Evolutionary conservation across 2,113 vertebrate species (phyloP).

Genomic region (Oryzias curvinotus): DNA sequence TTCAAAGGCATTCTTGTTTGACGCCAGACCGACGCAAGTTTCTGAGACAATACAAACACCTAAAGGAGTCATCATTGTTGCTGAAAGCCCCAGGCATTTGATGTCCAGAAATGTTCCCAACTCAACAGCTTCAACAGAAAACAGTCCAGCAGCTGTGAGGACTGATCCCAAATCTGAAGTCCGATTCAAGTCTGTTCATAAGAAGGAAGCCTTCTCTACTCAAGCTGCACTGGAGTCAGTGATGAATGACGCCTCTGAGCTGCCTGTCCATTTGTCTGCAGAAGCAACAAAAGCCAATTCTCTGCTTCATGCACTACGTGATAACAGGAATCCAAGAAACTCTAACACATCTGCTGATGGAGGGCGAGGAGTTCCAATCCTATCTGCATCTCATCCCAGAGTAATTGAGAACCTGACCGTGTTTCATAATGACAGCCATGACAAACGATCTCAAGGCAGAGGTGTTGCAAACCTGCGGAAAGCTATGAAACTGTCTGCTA

Average conservation of each 20-base stretch:
- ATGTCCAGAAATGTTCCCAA: slow-evolving; percentile 28
- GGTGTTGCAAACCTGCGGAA: slow-evolving; percentile 27
- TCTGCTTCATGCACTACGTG: slow-evolving; percentile 48
- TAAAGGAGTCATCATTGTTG: slow-evolving; percentile 12
- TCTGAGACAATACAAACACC: slow-evolving; percentile 28
- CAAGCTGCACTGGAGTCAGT: slow-evolving; percentile 34
- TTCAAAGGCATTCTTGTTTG: slow-evolving; percentile 40
- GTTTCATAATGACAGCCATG: slow-evolving; percentile 28
- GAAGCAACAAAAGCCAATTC: slow-evolving; percentile 33
- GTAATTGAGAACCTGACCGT: slow-evolving; percentile 54
- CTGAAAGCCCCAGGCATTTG: slow-evolving; percentile 5
- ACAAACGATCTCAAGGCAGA: slow-evolving; percentile 41
- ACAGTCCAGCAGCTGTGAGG: slow-evolving; percentile 16
- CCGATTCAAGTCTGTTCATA: slow-evolving; percentile 46
- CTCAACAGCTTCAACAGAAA: slow-evolving; percentile 8
- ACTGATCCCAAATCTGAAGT: slow-evolving; percentile 28
- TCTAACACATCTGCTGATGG: slow-evolving; percentile 39
- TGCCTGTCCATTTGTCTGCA: slow-evolving; percentile 44
- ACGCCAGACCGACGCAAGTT: slow-evolving; percentile 28
- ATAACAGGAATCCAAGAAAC: slow-evolving; percentile 49
- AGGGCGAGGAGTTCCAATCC: slow-evolving; percentile 24
- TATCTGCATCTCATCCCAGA: slow-evolving; percentile 50
- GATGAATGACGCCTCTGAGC: slow-evolving; percentile 48
- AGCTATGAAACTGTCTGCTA: slow-evolving; percentile 14
- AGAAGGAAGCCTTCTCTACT: slow-evolving; percentile 30